Evolutionary conservation across 35 echinoderm and acorn worm genomes (phyloP).

Genomic region (Hemicentrotus pulcherrimus): DNA sequence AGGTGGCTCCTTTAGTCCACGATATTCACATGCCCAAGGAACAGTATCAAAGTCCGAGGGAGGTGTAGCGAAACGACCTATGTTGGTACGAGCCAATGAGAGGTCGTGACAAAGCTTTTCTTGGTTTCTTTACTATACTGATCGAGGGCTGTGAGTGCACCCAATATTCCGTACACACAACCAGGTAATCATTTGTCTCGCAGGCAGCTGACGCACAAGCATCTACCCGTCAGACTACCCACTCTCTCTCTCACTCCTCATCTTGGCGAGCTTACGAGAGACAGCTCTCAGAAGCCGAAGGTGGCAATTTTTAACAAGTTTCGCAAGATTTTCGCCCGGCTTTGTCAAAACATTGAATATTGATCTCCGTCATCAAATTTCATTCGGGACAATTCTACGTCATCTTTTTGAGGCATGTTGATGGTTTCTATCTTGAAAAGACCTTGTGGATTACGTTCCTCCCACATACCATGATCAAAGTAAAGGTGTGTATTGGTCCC

Average conservation of each 20-base stretch:
- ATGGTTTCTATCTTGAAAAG: constrained; percentile 3
- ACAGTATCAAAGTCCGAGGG: not conserved
- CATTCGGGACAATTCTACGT: not conserved
- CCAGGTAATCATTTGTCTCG: not conserved
- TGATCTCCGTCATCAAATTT: constrained; percentile 4
- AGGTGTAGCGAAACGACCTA: constrained; percentile 6
- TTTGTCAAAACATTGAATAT: not conserved
- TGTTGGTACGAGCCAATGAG: not conserved
- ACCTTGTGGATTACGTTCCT: not conserved
- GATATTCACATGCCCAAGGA: not conserved
- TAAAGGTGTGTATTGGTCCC: not conserved
- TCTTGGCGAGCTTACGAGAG: not conserved
- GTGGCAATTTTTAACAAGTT: not conserved
- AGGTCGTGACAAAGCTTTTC: not conserved
- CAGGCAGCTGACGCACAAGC: not conserved
- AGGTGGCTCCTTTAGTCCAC: not conserved
- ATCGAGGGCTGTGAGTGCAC: not conserved
- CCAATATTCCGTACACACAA: not conserved
- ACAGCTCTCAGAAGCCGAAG: not conserved
- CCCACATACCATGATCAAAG: not conserved
- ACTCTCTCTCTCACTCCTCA: not conserved
- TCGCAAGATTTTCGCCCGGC: not conserved
- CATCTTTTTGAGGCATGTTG: constrained; percentile 8
- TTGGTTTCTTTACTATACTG: not conserved
- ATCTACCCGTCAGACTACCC: not conserved